Percentiles rank a stretch among this genome's conserved stretches.
Conservation (phyloP, 2,797 vertebrate genomes). For the Sylvilagus floridanus region DNA sequence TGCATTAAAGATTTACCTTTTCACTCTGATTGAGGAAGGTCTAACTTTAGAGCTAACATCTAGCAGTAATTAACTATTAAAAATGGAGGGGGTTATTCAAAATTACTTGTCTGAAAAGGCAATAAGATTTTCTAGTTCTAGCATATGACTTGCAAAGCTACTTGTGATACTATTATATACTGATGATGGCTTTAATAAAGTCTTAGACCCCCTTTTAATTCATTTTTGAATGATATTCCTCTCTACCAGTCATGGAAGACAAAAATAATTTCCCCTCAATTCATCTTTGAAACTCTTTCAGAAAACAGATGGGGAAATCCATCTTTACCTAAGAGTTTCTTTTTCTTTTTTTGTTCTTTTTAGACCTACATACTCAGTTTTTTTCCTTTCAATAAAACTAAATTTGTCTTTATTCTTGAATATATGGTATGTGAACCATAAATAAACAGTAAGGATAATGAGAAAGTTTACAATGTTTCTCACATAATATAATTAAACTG, state of each 20-base stretch:
- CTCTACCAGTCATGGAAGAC: not conserved
- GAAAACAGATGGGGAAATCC: slow-evolving; percentile 40
- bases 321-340: slow-evolving; percentile 16
- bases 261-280: not conserved
- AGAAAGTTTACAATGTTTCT: slow-evolving; percentile 26
- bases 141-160: not conserved
- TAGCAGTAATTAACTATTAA: not conserved
- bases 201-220: not conserved
- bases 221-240: not conserved
- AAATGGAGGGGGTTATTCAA: not conserved
- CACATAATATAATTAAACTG: slow-evolving; percentile 1
- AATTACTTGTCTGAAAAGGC: not conserved
- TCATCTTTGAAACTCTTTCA: slow-evolving; percentile 27
- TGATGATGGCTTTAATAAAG: not conserved
- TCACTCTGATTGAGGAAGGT: not conserved
- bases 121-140: slow-evolving; percentile 2
- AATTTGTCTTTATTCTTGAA: slow-evolving; percentile 30
- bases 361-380: slow-evolving; percentile 22
- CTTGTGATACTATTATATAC: not conserved
- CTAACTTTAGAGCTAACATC: slow-evolving; percentile 3
- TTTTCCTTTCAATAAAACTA: slow-evolving; percentile 7
- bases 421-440: too few species aligned
- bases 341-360: slow-evolving; percentile 20
- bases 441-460: not conserved
- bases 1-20: not conserved